phyloP scores from a whole-genome alignment of 2,113 vertebrate genomes.

The Elephas maximus region DNA sequence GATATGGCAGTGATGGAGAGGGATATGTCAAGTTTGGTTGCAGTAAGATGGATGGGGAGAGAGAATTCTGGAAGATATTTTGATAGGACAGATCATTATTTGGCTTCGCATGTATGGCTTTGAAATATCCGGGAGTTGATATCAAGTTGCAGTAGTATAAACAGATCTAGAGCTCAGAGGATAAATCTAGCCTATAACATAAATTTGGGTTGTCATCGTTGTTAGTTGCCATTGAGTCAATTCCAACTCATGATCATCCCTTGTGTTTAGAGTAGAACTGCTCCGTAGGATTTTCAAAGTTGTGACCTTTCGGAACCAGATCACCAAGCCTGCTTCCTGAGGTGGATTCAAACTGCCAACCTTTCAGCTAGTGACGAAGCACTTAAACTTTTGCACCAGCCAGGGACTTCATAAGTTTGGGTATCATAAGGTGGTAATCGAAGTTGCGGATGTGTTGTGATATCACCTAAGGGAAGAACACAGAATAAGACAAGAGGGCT shows the following conservation, averaged over 20 bases:
- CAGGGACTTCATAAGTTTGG: background rate
- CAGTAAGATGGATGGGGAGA: background rate
- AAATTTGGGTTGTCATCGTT: too few species aligned
- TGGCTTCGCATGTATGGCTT: background rate
- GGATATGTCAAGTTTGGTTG: background rate
- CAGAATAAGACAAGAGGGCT: rapidly evolving
- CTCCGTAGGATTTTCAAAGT: too few species aligned
- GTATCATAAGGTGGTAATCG: background rate
- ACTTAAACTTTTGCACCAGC: too few species aligned
- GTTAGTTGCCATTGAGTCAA: too few species aligned
- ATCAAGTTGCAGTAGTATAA: background rate
- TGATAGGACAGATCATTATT: background rate
- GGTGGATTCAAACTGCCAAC: too few species aligned
- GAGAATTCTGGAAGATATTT: background rate
- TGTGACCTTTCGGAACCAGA: too few species aligned
- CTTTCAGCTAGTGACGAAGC: too few species aligned
- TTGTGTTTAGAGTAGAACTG: too few species aligned
- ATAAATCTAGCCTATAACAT: too few species aligned
- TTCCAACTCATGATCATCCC: too few species aligned
- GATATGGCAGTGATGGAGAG: background rate
- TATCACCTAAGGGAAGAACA: background rate
- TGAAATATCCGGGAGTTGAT: background rate
- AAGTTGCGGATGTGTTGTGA: background rate
- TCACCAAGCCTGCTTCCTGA: too few species aligned
- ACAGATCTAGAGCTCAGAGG: background rate